Conservation (phyloP, 2,888 invertebrate species). For the Tetragonula carbonaria region DNA sequence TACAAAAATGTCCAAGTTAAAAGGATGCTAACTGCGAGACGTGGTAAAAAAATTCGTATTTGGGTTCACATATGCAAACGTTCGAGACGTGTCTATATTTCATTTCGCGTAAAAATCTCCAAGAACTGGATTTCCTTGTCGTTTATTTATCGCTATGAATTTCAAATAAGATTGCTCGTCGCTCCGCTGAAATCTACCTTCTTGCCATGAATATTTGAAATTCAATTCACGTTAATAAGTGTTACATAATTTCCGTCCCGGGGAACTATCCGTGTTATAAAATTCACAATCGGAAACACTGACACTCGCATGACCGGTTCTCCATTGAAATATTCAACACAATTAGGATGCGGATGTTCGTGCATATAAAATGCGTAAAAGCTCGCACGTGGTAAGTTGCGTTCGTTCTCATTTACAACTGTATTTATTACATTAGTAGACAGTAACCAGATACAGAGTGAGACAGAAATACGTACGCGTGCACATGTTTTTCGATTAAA, state of each 20-base stretch:
- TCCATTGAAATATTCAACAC: conserved; percentile 25
- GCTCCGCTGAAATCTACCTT: conserved; percentile 9
- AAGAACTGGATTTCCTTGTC: conserved; percentile 21
- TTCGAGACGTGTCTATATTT: background rate
- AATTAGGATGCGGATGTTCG: too few species aligned
- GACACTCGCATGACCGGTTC: background rate
- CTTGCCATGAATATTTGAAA: conserved; percentile 46
- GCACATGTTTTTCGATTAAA: too few species aligned
- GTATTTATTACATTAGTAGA: too few species aligned
- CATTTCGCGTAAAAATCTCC: background rate
- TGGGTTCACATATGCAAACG: background rate
- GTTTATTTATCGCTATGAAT: conserved; percentile 44
- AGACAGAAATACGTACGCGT: too few species aligned
- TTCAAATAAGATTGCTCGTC: conserved; percentile 15
- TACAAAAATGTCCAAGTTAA: too few species aligned
- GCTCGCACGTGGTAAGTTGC: too few species aligned
- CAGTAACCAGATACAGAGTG: too few species aligned
- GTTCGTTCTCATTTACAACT: too few species aligned
- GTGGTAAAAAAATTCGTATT: conserved; percentile 3
- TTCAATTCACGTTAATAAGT: conserved; percentile 38
- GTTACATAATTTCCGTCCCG: conserved; percentile 6
- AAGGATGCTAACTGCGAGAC: too few species aligned
- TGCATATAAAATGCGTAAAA: too few species aligned
- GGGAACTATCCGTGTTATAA: background rate
- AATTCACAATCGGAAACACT: conserved; percentile 10